Evolutionary conservation across 1,140 invertebrate genomes (phyloP), one percentile per base, ranked within the genome.

Genomic region (Drusus annulatus): DNA sequence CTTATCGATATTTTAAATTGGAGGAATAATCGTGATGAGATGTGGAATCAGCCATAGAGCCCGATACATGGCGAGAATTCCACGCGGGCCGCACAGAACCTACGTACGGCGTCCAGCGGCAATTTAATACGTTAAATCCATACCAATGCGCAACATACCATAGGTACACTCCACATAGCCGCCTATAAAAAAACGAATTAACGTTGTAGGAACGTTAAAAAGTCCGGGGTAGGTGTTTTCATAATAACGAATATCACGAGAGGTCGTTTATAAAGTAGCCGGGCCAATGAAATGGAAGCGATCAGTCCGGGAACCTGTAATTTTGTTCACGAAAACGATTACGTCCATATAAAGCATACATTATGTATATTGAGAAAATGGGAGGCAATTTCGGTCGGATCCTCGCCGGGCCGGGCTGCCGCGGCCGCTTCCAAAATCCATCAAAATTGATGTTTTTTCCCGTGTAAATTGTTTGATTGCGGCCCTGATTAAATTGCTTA

Each of bases 181-280:
- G 68, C 68, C 68, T 71, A 65, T 65, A 75, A 75, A 75, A 74
- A 75, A 75, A 56, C 71, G 52, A 75, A 75, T 75, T 56, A 62
- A 73, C 50, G 52, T 73, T 73, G 71, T 79, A 62, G 71, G 36
- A 10, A 71, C 68, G 78, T 71, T 60, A 75, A 80, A 62, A 63
- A 52, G 58, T 56, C 52, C 69, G 63, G 51, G 77, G 81, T 82
- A 82, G 81, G 77, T 79, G 77, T 82, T 82, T 75, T 76, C 58
- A 77, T 82, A 82, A 82, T 82, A 80, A 82, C 78, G 81, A 82
- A 82, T 82, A 82, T 80, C 81, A 82, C 81, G 81, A 82, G 65
- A 82, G 78, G 81, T 80, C 81, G 81, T 80, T 82, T 82, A 82
- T 82, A 79, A 82, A 82, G 81, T 78, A 82, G 81, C 81, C 74